Conservation (phyloP, 2,888 invertebrate species). For the Polyommatus icarus region DNA sequence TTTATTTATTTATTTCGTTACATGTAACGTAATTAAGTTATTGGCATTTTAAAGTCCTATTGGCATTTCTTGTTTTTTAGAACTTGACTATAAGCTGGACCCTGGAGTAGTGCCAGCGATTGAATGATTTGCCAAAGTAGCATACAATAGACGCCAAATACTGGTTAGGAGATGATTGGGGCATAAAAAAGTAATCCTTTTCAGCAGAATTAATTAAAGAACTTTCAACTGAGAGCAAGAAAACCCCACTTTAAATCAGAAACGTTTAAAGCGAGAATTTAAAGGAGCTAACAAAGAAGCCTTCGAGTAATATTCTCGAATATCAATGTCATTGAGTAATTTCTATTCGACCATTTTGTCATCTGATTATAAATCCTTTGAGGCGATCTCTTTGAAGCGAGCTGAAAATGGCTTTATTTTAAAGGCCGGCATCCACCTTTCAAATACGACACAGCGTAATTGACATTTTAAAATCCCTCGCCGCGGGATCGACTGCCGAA, state of each 20-base stretch:
- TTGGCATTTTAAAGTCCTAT: no score
- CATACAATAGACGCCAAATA: no score
- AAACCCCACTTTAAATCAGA: slow-evolving; percentile 3
- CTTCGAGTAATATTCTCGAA: slow-evolving; percentile 10
- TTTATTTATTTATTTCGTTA: no score
- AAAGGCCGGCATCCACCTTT: not conserved
- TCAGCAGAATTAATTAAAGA: not conserved
- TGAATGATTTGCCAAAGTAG: no score
- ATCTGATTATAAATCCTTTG: slow-evolving; percentile 19
- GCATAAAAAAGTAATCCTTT: not conserved
- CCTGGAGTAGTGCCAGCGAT: no score
- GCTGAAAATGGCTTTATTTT: slow-evolving; percentile 24
- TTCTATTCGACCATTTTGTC: slow-evolving; percentile 11
- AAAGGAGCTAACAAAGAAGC: not conserved
- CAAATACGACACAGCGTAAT: slow-evolving; percentile 14
- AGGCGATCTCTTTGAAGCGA: slow-evolving; percentile 12
- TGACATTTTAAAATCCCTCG: slow-evolving; percentile 34
- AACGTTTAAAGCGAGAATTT: not conserved
- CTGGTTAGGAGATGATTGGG: not conserved
- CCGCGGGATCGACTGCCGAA: slow-evolving; percentile 28
- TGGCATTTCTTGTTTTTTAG: no score
- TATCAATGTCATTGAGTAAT: slow-evolving; percentile 12
- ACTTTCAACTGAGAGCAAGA: not conserved
- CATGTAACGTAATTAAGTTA: no score
- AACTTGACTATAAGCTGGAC: no score